Evolutionary conservation across 2,797 vertebrate genomes (phyloP).

Genomic region (Macropodus opercularis): DNA sequence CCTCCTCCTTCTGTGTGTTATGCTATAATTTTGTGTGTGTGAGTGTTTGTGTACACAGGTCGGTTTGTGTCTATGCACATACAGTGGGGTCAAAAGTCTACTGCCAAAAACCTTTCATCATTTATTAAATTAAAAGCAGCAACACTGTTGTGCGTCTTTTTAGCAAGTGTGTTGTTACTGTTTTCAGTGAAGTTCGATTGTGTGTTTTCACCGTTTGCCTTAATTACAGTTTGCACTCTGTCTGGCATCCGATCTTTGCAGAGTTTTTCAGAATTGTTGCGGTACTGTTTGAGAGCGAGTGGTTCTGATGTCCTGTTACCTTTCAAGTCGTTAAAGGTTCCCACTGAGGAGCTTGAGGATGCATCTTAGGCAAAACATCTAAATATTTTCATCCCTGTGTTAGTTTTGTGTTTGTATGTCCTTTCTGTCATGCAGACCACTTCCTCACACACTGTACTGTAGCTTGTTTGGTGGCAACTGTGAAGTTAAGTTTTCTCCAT

Average conservation of each 20-base stretch:
- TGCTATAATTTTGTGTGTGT: slow-evolving; percentile 16
- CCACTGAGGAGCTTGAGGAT: neutral
- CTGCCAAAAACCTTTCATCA: slow-evolving; percentile 74
- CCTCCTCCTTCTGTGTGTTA: slow-evolving; percentile 39
- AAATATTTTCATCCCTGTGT: neutral
- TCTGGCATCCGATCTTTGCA: slow-evolving; percentile 34
- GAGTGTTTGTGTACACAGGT: slow-evolving; percentile 2
- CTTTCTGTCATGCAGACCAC: neutral
- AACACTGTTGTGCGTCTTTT: slow-evolving; percentile 12
- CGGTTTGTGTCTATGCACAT: slow-evolving; percentile 32
- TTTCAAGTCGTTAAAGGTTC: slow-evolving; percentile 15
- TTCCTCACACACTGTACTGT: neutral
- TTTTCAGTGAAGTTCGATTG: slow-evolving; percentile 48
- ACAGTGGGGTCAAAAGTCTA: slow-evolving; percentile 71
- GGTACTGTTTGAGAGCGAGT: slow-evolving; percentile 24
- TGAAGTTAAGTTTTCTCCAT: neutral
- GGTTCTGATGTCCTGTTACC: slow-evolving; percentile 13
- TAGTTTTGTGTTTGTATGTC: neutral
- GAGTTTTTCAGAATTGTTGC: slow-evolving; percentile 30
- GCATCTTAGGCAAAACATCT: slow-evolving; percentile 1
- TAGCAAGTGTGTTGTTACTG: slow-evolving; percentile 32
- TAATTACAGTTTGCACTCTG: slow-evolving; percentile 68
- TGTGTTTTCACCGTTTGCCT: slow-evolving; percentile 72
- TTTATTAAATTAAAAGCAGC: slow-evolving; percentile 61
- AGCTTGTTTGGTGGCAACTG: slow-evolving; percentile 1